A percentile compares a stretch with the other conserved stretches of the same genome.
phyloP scores from a whole-genome alignment of 2,888 invertebrate genomes.

The Yponomeuta plumbellus region DNA sequence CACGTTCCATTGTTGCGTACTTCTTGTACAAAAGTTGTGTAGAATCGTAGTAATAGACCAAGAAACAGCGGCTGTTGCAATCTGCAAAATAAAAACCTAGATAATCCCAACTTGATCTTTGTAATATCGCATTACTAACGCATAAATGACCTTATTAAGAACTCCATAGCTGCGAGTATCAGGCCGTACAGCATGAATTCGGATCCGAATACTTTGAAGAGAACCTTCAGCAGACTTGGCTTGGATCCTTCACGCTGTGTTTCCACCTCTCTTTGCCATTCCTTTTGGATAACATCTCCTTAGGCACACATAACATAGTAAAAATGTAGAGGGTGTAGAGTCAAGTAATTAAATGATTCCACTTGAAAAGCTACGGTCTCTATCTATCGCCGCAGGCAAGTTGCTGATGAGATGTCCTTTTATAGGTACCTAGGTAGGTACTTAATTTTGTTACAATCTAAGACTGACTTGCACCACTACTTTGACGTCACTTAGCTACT shows the following conservation, averaged over 20 bases:
- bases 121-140: background rate
- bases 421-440: too few relatives aligned
- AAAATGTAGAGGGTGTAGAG: background rate
- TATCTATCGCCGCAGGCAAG: too few relatives aligned
- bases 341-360: background rate
- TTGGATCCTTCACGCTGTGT: conserved; percentile 33
- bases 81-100: conserved; percentile 44
- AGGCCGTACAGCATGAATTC: conserved; percentile 79
- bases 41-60: conserved; percentile 77
- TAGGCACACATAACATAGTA: conserved; percentile 28
- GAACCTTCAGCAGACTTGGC: conserved; percentile 78
- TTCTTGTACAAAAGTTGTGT: conserved; percentile 52
- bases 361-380: too few relatives aligned
- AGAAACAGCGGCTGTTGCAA: conserved; percentile 80
- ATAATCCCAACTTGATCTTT: background rate
- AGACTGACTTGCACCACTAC: too few relatives aligned
- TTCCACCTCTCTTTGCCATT: conserved; percentile 78
- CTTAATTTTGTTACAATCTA: too few relatives aligned
- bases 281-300: conserved; percentile 78
- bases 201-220: conserved; percentile 78
- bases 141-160: conserved; percentile 70
- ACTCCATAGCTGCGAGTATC: conserved; percentile 78
- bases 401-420: too few relatives aligned
- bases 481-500: too few relatives aligned
- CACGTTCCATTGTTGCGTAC: conserved; percentile 39